Evolutionary conservation across 2,888 invertebrate genomes (phyloP), one percentile per base, ranked within the genome.

Genomic region (Leucophenga montana): DNA sequence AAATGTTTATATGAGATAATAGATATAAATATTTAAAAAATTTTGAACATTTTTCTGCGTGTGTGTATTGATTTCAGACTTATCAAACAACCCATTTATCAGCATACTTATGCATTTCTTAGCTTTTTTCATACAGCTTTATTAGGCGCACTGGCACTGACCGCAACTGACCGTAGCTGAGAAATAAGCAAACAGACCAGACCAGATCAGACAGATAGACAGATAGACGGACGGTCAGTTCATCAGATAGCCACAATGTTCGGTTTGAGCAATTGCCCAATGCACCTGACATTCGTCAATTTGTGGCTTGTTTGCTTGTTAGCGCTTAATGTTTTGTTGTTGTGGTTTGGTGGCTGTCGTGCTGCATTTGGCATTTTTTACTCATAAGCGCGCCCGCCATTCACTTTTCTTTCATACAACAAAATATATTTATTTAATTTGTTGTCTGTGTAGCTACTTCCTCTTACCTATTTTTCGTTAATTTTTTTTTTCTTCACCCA

Each of bases 241-340:
- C 50, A 50, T 11, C 50, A 14, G 50, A 18, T 50, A 18, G 50
- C 50, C 50, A 50, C 50, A 50, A 13, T 2, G 13, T 8, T n/a
- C 16, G 27, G 46, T 56, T 8, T 56, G 20, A 20, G 22, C 57
- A 57, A 57, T 57, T 57, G 27, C 62, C 39, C 46, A 64, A 64
- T 64, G 62, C 62, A 64, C 62, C 62, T 64, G 62, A 64, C 62
- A 64, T 64, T 64, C 62, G 48, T 64, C 62, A 64, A 64, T 64
- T 64, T 46, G 62, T 64, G n/a, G 50, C 50, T 39, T 64, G 61
- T 62, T 62, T 20, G 44, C 44, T 20, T 39, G 46, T 64, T 64
- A 6, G n/a, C 20, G 39, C 39, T 61, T 39, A 13, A 33, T 16
- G 18, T 59, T 59, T 59, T n/a, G 16, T 33, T 59, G n/a, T 33